Evolutionary conservation across 2,888 invertebrate species (phyloP).

Genomic region (Sphaerophoria rueppellii): DNA sequence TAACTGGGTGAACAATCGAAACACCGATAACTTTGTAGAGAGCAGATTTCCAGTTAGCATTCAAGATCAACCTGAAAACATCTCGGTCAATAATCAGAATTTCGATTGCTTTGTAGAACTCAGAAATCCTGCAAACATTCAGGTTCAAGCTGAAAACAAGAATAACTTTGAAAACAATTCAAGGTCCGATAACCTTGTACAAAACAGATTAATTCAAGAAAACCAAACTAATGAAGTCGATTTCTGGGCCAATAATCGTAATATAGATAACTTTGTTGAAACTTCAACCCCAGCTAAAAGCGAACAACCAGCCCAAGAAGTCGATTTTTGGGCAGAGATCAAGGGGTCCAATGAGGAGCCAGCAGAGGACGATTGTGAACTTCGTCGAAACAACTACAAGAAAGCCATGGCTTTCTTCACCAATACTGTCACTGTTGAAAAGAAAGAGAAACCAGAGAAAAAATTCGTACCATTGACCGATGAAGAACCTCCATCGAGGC

Average conservation of each 20-base stretch:
- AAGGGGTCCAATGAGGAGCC: constrained; percentile 67
- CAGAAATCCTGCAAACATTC: not conserved
- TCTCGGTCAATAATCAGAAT: constrained; percentile 59
- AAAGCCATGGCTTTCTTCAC: constrained; percentile 81
- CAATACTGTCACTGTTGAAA: constrained; percentile 78
- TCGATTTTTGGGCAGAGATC: constrained; percentile 77
- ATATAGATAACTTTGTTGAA: constrained; percentile 30
- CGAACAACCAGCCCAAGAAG: constrained; percentile 67
- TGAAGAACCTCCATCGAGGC: constrained; percentile 64
- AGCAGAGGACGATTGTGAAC: constrained; percentile 77
- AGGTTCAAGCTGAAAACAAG: constrained; percentile 69
- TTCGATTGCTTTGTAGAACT: constrained; percentile 32
- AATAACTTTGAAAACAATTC: constrained; percentile 76
- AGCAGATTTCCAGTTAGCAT: not conserved
- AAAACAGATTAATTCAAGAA: too few species aligned
- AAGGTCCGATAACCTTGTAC: constrained; percentile 6
- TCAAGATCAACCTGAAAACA: not conserved
- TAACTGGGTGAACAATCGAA: not conserved
- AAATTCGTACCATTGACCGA: constrained; percentile 74
- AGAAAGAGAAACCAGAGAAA: constrained; percentile 74
- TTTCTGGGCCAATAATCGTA: constrained; percentile 61
- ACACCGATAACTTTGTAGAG: not conserved
- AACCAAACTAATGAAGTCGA: constrained; percentile 36
- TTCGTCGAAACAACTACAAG: constrained; percentile 79
- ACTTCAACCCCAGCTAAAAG: not conserved